Evolutionary conservation across 2,888 invertebrate species (phyloP).

Genomic region (Oligia latruncula): DNA sequence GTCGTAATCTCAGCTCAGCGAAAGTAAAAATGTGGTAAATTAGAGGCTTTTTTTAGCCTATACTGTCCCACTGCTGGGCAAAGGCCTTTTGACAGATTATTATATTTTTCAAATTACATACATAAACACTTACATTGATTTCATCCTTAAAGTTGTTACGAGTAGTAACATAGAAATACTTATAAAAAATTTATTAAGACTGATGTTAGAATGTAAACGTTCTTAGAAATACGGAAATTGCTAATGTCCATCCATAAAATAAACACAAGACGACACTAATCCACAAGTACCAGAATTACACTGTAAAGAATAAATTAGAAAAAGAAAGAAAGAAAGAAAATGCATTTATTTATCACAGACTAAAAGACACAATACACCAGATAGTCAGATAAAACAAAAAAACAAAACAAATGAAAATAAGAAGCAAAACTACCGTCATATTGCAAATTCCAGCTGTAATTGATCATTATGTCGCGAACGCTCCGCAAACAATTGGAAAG

Average conservation of each 20-base stretch:
- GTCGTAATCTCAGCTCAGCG: no score
- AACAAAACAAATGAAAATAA: constrained; percentile 9
- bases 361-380: no score
- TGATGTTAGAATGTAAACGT: not conserved
- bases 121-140: no score
- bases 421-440: constrained; percentile 58
- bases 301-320: constrained; percentile 26
- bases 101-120: not conserved
- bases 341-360: no score
- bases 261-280: constrained; percentile 1
- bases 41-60: not conserved
- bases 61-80: no score
- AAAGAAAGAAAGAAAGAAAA: no score
- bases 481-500: constrained; percentile 67
- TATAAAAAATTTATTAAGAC: not conserved
- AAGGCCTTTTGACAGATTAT: no score
- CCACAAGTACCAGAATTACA: constrained; percentile 14
- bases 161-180: not conserved
- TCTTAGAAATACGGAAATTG: not conserved
- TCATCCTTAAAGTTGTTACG: no score
- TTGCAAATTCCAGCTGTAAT: constrained; percentile 73
- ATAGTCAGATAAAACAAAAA: no score
- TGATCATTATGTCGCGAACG: constrained; percentile 75
- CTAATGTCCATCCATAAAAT: not conserved
- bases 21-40: not conserved